Evolutionary conservation across 2,113 vertebrate species (phyloP).

Genomic region (Lophochroa leadbeateri): DNA sequence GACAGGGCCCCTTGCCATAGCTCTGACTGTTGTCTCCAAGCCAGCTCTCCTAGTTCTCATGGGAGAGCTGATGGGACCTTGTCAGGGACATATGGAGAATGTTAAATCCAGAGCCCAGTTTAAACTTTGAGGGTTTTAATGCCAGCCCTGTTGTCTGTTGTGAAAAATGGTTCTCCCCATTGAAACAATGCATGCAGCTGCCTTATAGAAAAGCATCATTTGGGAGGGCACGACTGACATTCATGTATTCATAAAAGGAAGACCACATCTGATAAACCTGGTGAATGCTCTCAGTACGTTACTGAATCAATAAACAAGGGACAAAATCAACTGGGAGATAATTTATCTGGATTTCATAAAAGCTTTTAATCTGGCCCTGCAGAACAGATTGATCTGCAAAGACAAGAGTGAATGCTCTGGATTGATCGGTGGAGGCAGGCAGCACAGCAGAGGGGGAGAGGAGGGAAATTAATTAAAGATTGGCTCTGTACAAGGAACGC

Average conservation of each 20-base stretch:
- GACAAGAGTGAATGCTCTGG: neutral
- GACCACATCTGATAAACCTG: slow-evolving; percentile 35
- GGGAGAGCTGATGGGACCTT: neutral
- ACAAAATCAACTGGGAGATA: slow-evolving; percentile 46
- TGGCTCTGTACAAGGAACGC: neutral
- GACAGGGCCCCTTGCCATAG: neutral
- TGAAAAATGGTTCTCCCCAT: neutral
- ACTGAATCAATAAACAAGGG: slow-evolving; percentile 53
- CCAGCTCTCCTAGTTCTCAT: neutral
- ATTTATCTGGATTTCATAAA: slow-evolving; percentile 54
- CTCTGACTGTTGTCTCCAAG: neutral
- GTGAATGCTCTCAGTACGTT: slow-evolving; percentile 35
- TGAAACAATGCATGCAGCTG: slow-evolving; percentile 30
- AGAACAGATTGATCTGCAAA: slow-evolving; percentile 25
- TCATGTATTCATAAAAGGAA: neutral
- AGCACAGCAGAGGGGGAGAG: neutral
- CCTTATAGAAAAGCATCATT: neutral
- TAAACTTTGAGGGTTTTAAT: neutral
- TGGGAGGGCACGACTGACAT: slow-evolving; percentile 23
- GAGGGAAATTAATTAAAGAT: neutral
- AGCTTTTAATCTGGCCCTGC: slow-evolving; percentile 28
- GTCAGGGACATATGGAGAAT: neutral
- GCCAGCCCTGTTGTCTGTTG: neutral
- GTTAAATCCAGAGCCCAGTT: neutral
- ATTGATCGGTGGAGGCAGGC: slow-evolving; percentile 21